These are phyloP conservation scores for Eupithecia inturbata DNA, from an alignment of 2,888 invertebrate genomes.

Conservation along the genomic window DNA sequence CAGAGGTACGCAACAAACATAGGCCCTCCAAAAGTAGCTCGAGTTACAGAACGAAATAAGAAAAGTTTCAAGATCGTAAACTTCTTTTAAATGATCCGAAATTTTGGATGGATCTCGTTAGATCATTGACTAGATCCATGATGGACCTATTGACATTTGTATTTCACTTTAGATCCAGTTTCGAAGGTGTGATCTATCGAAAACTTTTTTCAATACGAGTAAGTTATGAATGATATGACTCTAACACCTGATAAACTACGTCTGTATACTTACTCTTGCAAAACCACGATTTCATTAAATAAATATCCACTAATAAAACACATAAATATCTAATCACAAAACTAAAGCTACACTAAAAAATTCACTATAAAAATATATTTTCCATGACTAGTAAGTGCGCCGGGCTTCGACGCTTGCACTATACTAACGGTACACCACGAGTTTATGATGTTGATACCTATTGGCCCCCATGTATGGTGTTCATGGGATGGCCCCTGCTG, in stretches of 20 bases:
- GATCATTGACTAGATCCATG: too few relatives aligned
- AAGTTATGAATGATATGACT: too few relatives aligned
- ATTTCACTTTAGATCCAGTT: too few relatives aligned
- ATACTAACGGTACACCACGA: slow-evolving; percentile 58
- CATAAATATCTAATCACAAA: slow-evolving; percentile 5
- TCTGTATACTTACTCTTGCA: slow-evolving; percentile 13
- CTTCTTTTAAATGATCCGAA: background rate
- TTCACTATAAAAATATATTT: slow-evolving; percentile 16
- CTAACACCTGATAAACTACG: background rate
- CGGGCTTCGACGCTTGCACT: slow-evolving; percentile 33
- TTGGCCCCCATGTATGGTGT: slow-evolving; percentile 12
- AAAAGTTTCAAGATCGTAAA: background rate
- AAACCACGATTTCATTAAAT: background rate
- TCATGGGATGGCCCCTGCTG: slow-evolving; percentile 45
- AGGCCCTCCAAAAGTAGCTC: too few relatives aligned
- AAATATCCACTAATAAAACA: background rate
- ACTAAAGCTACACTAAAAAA: slow-evolving; percentile 21
- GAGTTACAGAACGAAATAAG: too few relatives aligned
- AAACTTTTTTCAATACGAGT: too few relatives aligned
- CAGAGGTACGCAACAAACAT: too few relatives aligned
- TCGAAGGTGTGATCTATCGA: too few relatives aligned
- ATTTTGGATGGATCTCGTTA: too few relatives aligned
- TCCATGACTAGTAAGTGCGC: slow-evolving; percentile 33
- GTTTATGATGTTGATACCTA: slow-evolving; percentile 46
- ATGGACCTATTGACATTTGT: too few relatives aligned